Conservation (phyloP, 2,113 vertebrate species). For the Chelonoidis abingdonii region DNA sequence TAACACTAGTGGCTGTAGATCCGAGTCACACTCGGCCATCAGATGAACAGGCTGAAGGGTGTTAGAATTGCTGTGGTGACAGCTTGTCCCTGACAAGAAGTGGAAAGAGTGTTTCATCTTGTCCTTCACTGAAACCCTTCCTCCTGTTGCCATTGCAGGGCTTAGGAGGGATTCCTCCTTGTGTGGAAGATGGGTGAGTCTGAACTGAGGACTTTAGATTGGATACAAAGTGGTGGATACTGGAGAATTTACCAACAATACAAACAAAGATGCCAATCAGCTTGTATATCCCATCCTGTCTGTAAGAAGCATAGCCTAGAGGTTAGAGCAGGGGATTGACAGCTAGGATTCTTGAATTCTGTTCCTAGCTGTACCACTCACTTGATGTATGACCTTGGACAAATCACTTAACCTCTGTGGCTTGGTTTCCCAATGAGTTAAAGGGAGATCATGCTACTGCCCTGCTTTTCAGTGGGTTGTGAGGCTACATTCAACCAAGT, state of each 20-base stretch:
- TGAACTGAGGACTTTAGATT: neutral
- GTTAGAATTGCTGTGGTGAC: neutral
- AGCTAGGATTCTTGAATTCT: neutral
- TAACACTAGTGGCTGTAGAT: neutral
- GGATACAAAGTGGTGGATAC: neutral
- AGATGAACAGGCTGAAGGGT: neutral
- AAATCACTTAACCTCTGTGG: neutral
- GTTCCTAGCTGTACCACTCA: neutral
- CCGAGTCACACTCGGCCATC: neutral
- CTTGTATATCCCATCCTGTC: neutral
- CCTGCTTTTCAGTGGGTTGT: neutral
- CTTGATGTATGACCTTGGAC: neutral
- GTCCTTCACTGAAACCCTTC: neutral
- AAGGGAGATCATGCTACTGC: neutral
- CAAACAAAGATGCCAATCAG: neutral
- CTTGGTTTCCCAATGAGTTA: neutral
- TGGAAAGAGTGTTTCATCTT: neutral
- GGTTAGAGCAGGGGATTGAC: neutral
- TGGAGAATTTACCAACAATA: neutral
- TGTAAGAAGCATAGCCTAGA: neutral
- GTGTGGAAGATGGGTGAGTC: neutral
- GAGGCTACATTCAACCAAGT: constrained; percentile 14
- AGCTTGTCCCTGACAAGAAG: neutral
- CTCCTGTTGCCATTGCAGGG: neutral
- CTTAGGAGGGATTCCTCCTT: neutral